Conservation (phyloP, 1,140 invertebrate genomes). For the Pseudomyrmex flavicornis region DNA sequence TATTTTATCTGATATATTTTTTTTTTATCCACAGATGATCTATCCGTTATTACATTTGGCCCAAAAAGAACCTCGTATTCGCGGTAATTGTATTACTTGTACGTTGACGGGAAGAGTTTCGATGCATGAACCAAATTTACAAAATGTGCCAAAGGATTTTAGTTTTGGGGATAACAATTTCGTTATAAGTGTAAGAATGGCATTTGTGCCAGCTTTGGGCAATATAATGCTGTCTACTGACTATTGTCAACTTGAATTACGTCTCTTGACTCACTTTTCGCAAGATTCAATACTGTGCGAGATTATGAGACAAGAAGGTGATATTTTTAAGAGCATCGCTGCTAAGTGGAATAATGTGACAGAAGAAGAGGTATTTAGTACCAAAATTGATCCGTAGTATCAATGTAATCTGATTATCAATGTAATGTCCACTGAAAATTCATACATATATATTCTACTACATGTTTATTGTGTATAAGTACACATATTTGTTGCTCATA, state of each 20-base stretch:
- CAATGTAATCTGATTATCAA: no score
- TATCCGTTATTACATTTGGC: slow-evolving; percentile 85
- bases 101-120: slow-evolving; percentile 95
- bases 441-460: neutral
- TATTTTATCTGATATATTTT: neutral
- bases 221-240: slow-evolving; percentile 94
- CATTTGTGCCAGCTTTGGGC: slow-evolving; percentile 88
- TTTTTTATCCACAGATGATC: slow-evolving; percentile 83
- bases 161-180: slow-evolving; percentile 82
- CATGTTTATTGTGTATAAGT: slow-evolving; percentile 7
- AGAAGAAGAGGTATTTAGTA: slow-evolving; percentile 86
- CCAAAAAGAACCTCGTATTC: slow-evolving; percentile 88
- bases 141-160: slow-evolving; percentile 96
- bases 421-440: neutral
- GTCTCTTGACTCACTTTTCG: slow-evolving; percentile 96
- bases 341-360: slow-evolving; percentile 91
- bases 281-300: slow-evolving; percentile 90
- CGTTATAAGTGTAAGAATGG: slow-evolving; percentile 88
- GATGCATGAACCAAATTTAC: slow-evolving; percentile 97
- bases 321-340: slow-evolving; percentile 96
- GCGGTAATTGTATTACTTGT: slow-evolving; percentile 90
- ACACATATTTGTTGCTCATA: slow-evolving; percentile 46
- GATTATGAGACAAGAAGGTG: slow-evolving; percentile 90
- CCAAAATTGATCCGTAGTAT: no score
- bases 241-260: slow-evolving; percentile 97